Conservation (phyloP, 2,113 vertebrate species). For the Halcyon malimbica region DNA sequence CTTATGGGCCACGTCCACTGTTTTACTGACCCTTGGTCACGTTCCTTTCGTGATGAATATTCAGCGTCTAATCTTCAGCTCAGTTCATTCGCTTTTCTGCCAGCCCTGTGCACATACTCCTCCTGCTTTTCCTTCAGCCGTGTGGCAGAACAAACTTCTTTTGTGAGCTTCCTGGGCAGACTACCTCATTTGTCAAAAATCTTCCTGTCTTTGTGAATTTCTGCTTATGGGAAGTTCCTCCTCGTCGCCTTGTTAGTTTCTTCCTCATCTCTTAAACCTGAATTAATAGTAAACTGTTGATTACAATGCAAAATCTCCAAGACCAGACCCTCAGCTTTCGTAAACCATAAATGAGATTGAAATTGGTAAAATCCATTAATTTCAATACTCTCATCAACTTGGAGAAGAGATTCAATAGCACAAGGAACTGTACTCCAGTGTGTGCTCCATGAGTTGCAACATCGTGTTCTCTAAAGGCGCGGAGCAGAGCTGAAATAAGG, state of each 20-base stretch:
- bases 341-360: neutral
- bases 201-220: neutral
- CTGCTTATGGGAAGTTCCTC: rapidly evolving
- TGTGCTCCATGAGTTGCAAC: neutral
- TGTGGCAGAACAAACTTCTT: neutral
- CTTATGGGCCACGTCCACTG: neutral
- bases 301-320: neutral
- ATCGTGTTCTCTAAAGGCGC: rapidly evolving
- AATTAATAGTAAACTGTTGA: neutral
- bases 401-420: neutral
- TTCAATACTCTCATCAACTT: rapidly evolving
- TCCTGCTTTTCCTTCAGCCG: neutral
- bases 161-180: neutral
- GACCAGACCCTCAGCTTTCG: neutral
- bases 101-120: neutral
- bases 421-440: neutral
- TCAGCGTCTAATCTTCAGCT: neutral
- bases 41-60: neutral
- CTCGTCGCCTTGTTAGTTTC: neutral
- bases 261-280: neutral
- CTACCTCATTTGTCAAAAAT: rapidly evolving
- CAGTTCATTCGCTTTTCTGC: neutral
- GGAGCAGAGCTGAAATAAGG: neutral
- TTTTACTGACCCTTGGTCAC: neutral
- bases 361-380: neutral